Percentiles rank a stretch among this genome's conserved stretches.
Conservation (phyloP, 1,140 invertebrate genomes). For the Leptinotarsa undecemlineata region DNA sequence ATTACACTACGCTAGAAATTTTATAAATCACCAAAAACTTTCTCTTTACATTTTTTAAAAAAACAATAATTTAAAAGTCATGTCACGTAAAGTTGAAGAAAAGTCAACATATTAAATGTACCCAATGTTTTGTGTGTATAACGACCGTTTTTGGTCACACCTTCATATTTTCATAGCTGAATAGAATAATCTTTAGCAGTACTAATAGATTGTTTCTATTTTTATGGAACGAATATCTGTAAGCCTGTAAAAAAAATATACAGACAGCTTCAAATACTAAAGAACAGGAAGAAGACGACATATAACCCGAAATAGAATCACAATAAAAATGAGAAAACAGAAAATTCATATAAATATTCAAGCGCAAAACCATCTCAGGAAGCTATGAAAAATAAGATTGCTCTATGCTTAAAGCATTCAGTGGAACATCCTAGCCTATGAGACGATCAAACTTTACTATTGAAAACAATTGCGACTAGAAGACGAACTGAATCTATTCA, state of each 20-base stretch:
- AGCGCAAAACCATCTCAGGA: background rate
- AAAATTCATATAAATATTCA: background rate
- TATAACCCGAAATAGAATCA: background rate
- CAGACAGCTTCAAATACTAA: conserved; percentile 6
- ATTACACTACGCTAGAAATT: too few species aligned
- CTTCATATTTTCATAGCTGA: background rate
- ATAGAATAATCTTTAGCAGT: background rate
- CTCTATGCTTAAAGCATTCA: conserved; percentile 23
- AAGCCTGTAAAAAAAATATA: background rate
- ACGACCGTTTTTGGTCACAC: background rate
- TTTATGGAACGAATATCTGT: background rate
- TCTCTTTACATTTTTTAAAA: too few species aligned
- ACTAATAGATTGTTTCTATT: background rate
- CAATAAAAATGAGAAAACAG: background rate
- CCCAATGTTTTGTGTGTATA: too few species aligned
- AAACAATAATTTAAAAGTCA: too few species aligned
- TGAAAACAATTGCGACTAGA: conserved; percentile 49
- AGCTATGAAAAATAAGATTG: background rate
- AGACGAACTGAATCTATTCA: conserved; percentile 31
- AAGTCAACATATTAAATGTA: too few species aligned
- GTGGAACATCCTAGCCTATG: conserved; percentile 18
- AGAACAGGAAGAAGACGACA: background rate
- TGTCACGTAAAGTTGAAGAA: too few species aligned
- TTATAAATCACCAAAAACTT: too few species aligned
- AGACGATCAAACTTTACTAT: conserved; percentile 35